These are phyloP conservation scores for Gasterosteus aculeatus DNA, from an alignment of 2,113 vertebrate species.

Conservation along the genomic window DNA sequence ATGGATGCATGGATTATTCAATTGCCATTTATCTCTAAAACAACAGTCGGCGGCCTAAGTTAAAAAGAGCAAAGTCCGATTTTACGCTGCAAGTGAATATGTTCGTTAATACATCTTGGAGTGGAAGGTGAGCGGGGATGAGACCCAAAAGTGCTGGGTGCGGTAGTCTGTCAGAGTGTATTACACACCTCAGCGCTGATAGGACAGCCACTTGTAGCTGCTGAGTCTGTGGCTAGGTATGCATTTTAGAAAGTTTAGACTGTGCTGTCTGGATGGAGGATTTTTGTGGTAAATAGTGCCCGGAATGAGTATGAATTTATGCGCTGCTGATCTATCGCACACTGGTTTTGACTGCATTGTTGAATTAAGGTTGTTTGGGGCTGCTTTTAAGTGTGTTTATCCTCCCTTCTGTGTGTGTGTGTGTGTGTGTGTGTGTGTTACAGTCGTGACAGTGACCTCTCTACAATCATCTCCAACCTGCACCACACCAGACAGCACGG, in stretches of 20 bases:
- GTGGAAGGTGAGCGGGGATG: constrained; percentile 88
- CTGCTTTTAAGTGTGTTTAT: constrained; percentile 23
- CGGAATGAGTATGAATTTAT: constrained; percentile 29
- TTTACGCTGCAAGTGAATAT: constrained; percentile 89
- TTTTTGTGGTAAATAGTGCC: constrained; percentile 46
- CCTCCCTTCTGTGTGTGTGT: constrained; percentile 22
- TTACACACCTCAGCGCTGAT: constrained; percentile 76
- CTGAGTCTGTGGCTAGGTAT: constrained; percentile 50
- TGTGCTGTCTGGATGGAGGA: constrained; percentile 34
- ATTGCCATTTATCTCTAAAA: constrained; percentile 15
- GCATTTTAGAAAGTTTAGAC: constrained; percentile 21
- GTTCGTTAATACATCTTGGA: constrained; percentile 90
- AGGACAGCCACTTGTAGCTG: constrained; percentile 57
- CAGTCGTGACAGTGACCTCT: constrained; percentile 95
- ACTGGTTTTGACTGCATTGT: constrained; percentile 19
- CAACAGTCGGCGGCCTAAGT: constrained; percentile 31
- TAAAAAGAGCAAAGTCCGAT: constrained; percentile 82
- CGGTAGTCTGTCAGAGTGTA: constrained; percentile 83
- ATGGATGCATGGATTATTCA: neutral
- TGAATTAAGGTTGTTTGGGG: constrained; percentile 34
- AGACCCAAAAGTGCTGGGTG: constrained; percentile 85
- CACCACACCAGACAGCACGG: constrained; percentile 93
- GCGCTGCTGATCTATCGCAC: neutral
- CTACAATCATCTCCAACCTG: constrained; percentile 93
- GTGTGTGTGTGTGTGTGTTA: constrained; percentile 32